Conservation (phyloP, 2,888 invertebrate genomes). For the Apamea sordens region DNA sequence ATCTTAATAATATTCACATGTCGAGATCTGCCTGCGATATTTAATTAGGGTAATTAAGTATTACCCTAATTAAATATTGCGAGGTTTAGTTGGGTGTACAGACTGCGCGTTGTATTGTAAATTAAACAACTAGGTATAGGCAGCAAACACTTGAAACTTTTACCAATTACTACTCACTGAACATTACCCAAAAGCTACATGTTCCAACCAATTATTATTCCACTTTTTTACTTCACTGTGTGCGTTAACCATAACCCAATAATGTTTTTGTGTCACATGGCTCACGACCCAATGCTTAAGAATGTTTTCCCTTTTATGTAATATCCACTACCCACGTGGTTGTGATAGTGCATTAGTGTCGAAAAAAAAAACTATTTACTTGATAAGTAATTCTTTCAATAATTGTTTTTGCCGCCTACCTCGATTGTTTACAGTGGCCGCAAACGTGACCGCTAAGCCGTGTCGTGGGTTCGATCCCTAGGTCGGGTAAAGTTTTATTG, state of each 20-base stretch:
- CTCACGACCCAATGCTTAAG: neutral
- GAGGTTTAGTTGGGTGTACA: neutral
- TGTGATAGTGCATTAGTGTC: neutral
- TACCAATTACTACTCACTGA: slow-evolving; percentile 1
- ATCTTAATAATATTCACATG: neutral
- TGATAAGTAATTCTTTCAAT: neutral
- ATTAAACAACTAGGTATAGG: neutral
- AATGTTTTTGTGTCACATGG: neutral
- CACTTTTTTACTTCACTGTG: slow-evolving; percentile 4
- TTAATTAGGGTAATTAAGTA: no score
- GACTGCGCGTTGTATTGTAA: neutral
- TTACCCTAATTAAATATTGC: neutral
- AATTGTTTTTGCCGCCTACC: neutral
- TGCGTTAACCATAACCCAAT: slow-evolving; percentile 6
- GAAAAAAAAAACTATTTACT: neutral
- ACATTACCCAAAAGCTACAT: neutral
- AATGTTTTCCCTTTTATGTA: neutral
- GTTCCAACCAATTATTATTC: slow-evolving; percentile 1
- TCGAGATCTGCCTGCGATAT: neutral
- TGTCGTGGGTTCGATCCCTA: neutral
- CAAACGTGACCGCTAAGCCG: neutral
- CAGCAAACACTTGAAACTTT: neutral
- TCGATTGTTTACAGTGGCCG: neutral
- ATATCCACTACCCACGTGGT: neutral
- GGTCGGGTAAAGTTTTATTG: neutral